Evolutionary conservation across 2,797 vertebrate species (phyloP).

Genomic region (Cyprinella venusta): DNA sequence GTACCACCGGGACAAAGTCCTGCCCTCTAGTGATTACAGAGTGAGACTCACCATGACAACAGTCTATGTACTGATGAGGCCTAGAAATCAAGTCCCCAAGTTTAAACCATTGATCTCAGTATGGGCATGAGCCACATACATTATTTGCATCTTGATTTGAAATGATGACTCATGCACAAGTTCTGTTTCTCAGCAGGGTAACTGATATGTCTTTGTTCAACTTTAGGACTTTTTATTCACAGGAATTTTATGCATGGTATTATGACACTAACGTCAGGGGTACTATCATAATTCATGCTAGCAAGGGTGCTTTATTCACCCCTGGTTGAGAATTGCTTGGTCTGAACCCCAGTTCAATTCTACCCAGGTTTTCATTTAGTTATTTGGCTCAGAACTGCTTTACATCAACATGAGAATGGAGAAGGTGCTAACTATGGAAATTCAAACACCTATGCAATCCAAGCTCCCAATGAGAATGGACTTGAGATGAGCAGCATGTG

Average conservation of each 20-base stretch:
- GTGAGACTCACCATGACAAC: constrained; percentile 20
- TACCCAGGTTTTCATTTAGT: not conserved
- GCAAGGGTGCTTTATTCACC: not conserved
- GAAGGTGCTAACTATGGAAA: not conserved
- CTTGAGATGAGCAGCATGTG: not conserved
- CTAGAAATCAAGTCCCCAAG: constrained; percentile 37
- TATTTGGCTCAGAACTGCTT: not conserved
- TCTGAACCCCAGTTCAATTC: not conserved
- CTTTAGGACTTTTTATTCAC: not conserved
- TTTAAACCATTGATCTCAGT: constrained; percentile 40
- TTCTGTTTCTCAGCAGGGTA: not conserved
- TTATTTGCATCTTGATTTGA: not conserved
- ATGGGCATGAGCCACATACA: not conserved
- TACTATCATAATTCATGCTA: not conserved
- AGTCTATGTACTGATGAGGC: constrained; percentile 11
- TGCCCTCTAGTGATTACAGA: constrained; percentile 14
- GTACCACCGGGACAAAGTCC: constrained; percentile 14
- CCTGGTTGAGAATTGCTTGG: not conserved
- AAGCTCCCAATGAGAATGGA: not conserved
- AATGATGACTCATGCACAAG: not conserved
- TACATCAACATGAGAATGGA: not conserved
- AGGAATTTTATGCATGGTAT: no score
- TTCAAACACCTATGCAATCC: not conserved
- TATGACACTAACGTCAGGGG: not conserved
- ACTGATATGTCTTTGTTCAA: not conserved